phyloP scores from a whole-genome alignment of 92 coral and sea anemone genomes.

The Heteractis magnifica region DNA sequence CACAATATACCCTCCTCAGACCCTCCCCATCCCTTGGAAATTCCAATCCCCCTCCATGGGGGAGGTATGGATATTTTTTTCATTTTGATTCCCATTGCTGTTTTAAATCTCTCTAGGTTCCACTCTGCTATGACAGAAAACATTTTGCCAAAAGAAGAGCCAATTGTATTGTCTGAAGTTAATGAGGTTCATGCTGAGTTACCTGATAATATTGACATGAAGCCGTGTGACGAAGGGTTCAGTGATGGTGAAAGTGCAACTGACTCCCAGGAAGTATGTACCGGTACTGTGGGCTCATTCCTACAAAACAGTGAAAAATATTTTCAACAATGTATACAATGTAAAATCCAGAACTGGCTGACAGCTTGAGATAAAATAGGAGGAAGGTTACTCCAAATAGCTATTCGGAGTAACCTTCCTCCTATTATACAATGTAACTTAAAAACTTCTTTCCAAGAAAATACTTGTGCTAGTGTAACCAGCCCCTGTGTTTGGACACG shows the following conservation, averaged over 20 bases:
- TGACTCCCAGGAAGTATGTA: conserved; percentile 3
- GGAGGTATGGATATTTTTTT: neutral
- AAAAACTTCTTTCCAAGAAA: too few species aligned
- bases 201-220: conserved; percentile 8
- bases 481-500: too few species aligned
- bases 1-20: too few species aligned
- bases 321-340: too few species aligned
- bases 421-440: too few species aligned
- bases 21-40: too few species aligned
- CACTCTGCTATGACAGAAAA: neutral
- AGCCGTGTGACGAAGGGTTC: conserved; percentile 27
- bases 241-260: conserved; percentile 8
- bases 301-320: too few species aligned
- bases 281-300: neutral
- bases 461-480: too few species aligned
- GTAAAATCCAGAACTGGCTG: neutral
- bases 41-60: too few species aligned
- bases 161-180: conserved; percentile 7
- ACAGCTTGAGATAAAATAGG: too few species aligned
- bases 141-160: neutral
- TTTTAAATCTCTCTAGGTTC: neutral
- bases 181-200: conserved; percentile 11
- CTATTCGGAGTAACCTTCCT: too few species aligned
- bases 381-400: too few species aligned
- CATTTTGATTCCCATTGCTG: neutral